Conservation (phyloP, 1,140 invertebrate species). For the Microplitis mediator region DNA sequence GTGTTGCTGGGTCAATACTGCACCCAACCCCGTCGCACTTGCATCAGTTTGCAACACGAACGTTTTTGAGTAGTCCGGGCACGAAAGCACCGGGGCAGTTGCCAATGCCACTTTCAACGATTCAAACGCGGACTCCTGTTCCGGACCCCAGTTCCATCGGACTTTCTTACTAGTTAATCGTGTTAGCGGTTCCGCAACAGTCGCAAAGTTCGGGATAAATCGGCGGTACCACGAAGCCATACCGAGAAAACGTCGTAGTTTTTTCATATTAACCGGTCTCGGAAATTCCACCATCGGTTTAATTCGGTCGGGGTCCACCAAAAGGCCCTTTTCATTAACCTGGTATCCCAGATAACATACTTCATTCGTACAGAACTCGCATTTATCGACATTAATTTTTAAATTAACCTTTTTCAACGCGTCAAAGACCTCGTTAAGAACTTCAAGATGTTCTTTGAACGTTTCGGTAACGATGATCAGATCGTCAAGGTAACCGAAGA, state of each 20-base stretch:
- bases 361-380: background rate
- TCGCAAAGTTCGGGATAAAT: conserved; percentile 39
- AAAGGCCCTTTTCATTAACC: background rate
- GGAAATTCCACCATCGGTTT: background rate
- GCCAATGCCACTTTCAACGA: conserved; percentile 27
- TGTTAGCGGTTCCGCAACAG: conserved; percentile 40
- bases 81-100: background rate
- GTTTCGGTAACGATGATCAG: too few relatives aligned
- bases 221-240: too few relatives aligned
- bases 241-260: too few relatives aligned
- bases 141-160: conserved; percentile 37
- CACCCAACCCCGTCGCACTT: too few relatives aligned
- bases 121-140: conserved; percentile 13
- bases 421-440: too few relatives aligned
- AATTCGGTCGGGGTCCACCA: background rate
- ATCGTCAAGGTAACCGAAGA: too few relatives aligned
- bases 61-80: too few relatives aligned
- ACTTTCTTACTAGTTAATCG: conserved; percentile 42
- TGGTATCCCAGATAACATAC: background rate
- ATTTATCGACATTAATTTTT: background rate
- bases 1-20: too few relatives aligned
- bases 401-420: background rate
- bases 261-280: background rate
- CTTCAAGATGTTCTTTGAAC: too few relatives aligned
- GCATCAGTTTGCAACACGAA: too few relatives aligned